Conservation (phyloP, 2,888 invertebrate species). For the Chrysotoxum bicinctum region DNA sequence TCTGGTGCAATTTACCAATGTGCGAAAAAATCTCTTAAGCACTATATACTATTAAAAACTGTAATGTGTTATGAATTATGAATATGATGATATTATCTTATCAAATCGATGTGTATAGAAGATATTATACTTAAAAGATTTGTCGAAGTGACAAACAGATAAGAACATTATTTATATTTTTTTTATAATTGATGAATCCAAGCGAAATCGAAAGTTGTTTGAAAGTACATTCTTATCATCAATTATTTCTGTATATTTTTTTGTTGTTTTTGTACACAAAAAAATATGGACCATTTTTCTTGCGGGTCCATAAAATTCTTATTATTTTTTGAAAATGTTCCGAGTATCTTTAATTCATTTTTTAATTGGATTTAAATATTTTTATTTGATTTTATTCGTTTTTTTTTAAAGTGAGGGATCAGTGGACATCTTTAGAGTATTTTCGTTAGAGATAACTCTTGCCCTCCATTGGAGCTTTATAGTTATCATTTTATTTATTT, state of each 20-base stretch:
- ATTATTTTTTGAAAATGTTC: background rate
- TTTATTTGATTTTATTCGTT: too few relatives aligned
- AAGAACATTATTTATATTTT: background rate
- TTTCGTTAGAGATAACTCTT: too few relatives aligned
- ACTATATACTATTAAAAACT: background rate
- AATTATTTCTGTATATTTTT: background rate
- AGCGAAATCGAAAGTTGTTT: conserved; percentile 17
- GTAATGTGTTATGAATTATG: background rate
- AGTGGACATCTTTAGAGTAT: too few relatives aligned
- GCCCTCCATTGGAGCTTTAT: too few relatives aligned
- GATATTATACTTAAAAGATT: background rate
- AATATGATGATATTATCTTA: conserved; percentile 33
- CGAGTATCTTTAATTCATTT: background rate
- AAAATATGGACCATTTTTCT: background rate
- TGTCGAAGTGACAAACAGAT: background rate
- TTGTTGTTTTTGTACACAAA: background rate
- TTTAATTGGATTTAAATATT: background rate
- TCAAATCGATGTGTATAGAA: conserved; percentile 16
- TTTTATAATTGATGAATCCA: background rate
- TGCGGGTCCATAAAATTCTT: too few relatives aligned
- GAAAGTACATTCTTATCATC: background rate
- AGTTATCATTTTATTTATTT: too few relatives aligned
- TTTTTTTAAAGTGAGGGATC: too few relatives aligned
- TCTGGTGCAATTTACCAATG: background rate
- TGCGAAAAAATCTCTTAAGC: background rate